Percentiles rank a stretch among this genome's conserved stretches.
Evolutionary conservation across 2,113 vertebrate genomes (phyloP).

Genomic region (Craseonycteris thonglongyai): DNA sequence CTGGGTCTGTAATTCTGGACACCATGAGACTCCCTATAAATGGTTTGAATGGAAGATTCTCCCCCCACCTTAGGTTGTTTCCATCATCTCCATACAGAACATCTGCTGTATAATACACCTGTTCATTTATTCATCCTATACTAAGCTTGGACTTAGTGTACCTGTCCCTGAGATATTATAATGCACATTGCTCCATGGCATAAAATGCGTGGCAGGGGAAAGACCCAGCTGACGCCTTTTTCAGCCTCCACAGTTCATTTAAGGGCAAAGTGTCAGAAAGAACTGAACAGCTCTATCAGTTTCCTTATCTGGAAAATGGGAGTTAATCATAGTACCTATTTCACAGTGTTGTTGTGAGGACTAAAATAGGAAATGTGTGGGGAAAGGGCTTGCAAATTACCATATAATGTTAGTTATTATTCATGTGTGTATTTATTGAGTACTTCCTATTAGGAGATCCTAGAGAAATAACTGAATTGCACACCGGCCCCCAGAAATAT

Average conservation of each 20-base stretch:
- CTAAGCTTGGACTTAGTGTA: not conserved
- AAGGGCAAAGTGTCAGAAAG: not conserved
- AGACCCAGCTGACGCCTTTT: not conserved
- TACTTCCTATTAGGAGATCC: not conserved
- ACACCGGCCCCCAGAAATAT: not conserved
- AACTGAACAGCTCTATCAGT: too few relatives aligned
- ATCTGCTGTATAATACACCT: not conserved
- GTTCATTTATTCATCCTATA: not conserved
- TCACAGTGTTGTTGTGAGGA: not conserved
- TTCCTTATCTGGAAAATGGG: slow-evolving; percentile 3
- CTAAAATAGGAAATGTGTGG: not conserved
- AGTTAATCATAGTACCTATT: not conserved
- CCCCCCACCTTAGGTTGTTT: not conserved
- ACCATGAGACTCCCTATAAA: not conserved
- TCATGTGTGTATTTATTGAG: not conserved
- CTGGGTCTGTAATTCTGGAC: not conserved
- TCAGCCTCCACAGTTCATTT: not conserved
- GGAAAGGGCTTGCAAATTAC: not conserved
- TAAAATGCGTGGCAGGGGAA: not conserved
- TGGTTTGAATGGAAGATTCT: not conserved
- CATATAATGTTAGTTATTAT: not conserved
- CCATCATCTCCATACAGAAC: not conserved
- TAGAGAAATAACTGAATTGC: not conserved
- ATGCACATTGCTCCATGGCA: not conserved
- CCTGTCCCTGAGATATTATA: not conserved